Evolutionary conservation across 2,888 invertebrate genomes (phyloP).

Genomic region (Adelognathus sp.): DNA sequence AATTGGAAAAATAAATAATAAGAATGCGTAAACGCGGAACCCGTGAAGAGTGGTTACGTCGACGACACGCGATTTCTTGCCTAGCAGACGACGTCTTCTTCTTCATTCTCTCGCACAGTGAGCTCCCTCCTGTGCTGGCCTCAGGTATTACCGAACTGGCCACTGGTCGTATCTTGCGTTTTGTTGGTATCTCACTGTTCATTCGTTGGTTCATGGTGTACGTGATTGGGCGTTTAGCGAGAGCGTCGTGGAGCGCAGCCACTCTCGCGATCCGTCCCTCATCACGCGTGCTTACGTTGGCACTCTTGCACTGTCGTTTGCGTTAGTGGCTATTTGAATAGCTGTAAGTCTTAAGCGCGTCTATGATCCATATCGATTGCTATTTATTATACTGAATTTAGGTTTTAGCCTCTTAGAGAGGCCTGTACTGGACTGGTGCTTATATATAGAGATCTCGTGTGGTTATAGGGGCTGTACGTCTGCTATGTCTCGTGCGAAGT

Average conservation of each 20-base stretch:
- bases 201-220: not conserved
- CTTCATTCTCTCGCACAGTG: not conserved
- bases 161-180: not conserved
- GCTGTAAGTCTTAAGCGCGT: not conserved
- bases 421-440: not conserved
- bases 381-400: not conserved
- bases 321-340: not conserved
- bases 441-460: too few relatives aligned
- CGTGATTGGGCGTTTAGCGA: not conserved
- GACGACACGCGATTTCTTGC: too few relatives aligned
- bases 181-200: not conserved
- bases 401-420: not conserved
- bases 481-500: not conserved
- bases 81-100: not conserved
- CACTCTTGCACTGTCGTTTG: not conserved
- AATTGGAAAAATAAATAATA: too few relatives aligned
- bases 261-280: not conserved
- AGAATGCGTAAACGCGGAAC: too few relatives aligned
- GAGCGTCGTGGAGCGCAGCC: not conserved
- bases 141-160: not conserved
- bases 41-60: too few relatives aligned
- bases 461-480: not conserved
- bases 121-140: constrained; percentile 11
- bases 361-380: not conserved
- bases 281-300: too few relatives aligned